Percentiles rank a stretch among this genome's conserved stretches.
Conservation (phyloP, 2,113 vertebrate genomes). For the Anthoscopus minutus region DNA sequence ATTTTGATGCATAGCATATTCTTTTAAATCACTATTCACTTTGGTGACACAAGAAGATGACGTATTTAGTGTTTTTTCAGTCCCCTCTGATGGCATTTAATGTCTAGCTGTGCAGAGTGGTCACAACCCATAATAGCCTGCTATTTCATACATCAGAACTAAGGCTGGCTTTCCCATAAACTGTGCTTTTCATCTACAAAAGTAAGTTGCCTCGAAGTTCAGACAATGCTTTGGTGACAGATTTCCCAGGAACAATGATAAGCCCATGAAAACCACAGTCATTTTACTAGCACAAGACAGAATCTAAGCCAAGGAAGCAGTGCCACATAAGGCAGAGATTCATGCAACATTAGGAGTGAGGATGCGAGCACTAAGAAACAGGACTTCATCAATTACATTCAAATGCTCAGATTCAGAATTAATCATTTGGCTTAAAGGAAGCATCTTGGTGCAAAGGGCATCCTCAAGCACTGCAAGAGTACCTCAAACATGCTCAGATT, state of each 20-base stretch:
- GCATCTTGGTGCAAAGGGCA: not conserved
- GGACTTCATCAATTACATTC: not conserved
- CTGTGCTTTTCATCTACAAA: not conserved
- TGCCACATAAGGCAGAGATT: not conserved
- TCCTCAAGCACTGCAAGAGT: not conserved
- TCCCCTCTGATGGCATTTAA: not conserved
- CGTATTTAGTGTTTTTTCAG: not conserved
- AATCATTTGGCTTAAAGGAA: not conserved
- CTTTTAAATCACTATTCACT: not conserved
- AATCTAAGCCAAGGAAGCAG: not conserved
- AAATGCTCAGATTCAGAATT: not conserved
- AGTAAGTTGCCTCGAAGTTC: not conserved
- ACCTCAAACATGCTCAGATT: accelerated
- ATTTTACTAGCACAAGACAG: not conserved
- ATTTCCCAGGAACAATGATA: not conserved
- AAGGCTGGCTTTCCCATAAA: not conserved
- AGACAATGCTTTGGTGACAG: not conserved
- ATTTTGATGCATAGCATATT: not conserved
- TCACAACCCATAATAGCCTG: not conserved
- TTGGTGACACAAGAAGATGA: not conserved
- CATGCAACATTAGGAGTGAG: not conserved
- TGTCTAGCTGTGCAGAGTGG: not conserved
- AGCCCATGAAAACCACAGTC: not conserved
- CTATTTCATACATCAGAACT: not conserved
- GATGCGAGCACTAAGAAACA: not conserved